Conservation (phyloP, 2,113 vertebrate genomes). For the Clupea harengus region DNA sequence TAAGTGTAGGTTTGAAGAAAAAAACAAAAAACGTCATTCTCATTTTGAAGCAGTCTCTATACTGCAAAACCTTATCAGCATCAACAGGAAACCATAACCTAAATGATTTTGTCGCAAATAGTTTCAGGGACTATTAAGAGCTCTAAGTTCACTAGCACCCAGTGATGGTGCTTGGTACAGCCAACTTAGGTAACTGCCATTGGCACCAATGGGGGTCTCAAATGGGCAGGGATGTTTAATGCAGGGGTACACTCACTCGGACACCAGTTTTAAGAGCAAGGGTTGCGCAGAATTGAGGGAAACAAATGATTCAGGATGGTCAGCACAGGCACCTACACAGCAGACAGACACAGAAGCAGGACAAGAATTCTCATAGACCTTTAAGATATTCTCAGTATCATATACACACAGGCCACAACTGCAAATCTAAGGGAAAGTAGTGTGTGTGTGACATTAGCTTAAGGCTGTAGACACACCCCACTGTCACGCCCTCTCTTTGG, state of each 20-base stretch:
- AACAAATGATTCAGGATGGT: background rate
- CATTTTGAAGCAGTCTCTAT: background rate
- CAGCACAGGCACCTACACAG: background rate
- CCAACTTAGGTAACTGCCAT: background rate
- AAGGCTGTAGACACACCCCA: slow-evolving; percentile 32
- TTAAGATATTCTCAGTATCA: background rate
- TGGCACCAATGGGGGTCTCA: background rate
- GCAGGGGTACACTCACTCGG: background rate
- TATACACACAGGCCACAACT: background rate
- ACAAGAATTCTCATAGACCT: background rate
- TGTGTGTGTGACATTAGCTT: background rate
- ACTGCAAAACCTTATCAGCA: background rate
- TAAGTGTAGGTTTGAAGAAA: background rate
- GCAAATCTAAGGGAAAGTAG: background rate
- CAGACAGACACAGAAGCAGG: background rate
- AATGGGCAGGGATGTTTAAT: background rate
- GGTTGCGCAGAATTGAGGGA: background rate
- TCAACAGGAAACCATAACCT: background rate
- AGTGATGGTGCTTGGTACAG: background rate
- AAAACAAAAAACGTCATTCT: background rate
- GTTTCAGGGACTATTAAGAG: background rate
- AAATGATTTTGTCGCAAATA: background rate
- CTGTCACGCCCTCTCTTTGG: slow-evolving; percentile 19
- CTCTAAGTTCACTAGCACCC: background rate
- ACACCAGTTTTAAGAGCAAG: background rate